phyloP scores from a whole-genome alignment of 2,797 vertebrate species.

The Neoniphon sammara region DNA sequence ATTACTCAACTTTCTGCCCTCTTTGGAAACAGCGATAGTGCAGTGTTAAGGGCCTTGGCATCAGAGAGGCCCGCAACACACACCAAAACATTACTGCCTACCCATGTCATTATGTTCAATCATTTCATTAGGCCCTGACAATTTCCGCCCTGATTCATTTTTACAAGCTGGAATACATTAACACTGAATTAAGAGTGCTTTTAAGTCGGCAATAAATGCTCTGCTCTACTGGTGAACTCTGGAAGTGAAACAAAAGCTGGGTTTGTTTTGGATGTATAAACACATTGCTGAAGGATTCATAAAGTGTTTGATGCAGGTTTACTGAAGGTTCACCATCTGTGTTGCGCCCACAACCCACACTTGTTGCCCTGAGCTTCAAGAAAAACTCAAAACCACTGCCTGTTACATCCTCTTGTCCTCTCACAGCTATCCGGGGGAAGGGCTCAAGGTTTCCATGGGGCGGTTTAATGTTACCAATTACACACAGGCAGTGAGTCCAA shows the following conservation, averaged over 20 bases:
- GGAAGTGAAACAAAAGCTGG: slow-evolving; percentile 64
- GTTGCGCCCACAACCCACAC: slow-evolving; percentile 62
- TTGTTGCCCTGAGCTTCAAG: slow-evolving; percentile 53
- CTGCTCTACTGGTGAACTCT: slow-evolving; percentile 65
- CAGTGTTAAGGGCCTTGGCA: slow-evolving; percentile 63
- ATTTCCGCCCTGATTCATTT: slow-evolving; percentile 75
- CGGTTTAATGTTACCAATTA: slow-evolving; percentile 68
- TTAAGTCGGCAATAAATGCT: slow-evolving; percentile 69
- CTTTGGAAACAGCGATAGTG: slow-evolving; percentile 26
- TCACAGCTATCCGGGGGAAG: slow-evolving; percentile 50
- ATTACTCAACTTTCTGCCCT: slow-evolving; percentile 30
- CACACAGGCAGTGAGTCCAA: slow-evolving; percentile 64
- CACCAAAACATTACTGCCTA: slow-evolving; percentile 55
- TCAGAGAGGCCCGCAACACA: slow-evolving; percentile 35
- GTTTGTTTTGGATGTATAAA: slow-evolving; percentile 71
- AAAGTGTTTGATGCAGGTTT: slow-evolving; percentile 69
- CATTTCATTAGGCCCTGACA: slow-evolving; percentile 73
- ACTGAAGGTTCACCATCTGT: slow-evolving; percentile 67
- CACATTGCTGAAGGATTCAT: slow-evolving; percentile 73
- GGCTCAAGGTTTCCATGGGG: slow-evolving; percentile 59
- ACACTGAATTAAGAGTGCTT: slow-evolving; percentile 63
- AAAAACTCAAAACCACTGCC: slow-evolving; percentile 55
- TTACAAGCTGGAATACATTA: slow-evolving; percentile 78
- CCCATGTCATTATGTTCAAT: slow-evolving; percentile 59
- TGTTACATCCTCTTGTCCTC: slow-evolving; percentile 70